phyloP scores from a whole-genome alignment of 2,888 invertebrate species.

The Eupithecia inturbata region DNA sequence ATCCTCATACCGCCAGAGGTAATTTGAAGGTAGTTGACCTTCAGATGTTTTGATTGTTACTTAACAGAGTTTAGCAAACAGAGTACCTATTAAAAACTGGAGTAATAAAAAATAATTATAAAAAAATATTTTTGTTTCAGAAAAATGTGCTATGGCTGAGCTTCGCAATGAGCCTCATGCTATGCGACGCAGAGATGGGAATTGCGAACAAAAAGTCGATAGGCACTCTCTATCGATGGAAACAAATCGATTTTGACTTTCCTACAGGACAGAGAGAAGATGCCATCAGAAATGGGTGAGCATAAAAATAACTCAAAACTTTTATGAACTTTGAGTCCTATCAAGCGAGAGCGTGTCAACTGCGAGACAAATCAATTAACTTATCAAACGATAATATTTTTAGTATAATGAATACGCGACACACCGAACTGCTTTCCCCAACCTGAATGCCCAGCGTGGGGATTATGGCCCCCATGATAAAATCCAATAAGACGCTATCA shows the following conservation, averaged over 20 bases:
- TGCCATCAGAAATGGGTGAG: conserved; percentile 67
- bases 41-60: not conserved
- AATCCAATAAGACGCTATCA: too few species aligned
- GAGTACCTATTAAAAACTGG: not conserved
- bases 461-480: too few species aligned
- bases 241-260: conserved; percentile 73
- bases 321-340: not conserved
- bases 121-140: conserved; percentile 27
- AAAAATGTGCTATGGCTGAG: conserved; percentile 42
- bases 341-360: not conserved
- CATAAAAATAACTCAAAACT: not conserved
- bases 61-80: not conserved
- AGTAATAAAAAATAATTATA: too few species aligned
- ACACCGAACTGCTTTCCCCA: too few species aligned
- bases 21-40: not conserved
- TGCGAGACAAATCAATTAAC: too few species aligned
- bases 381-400: too few species aligned
- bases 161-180: conserved; percentile 35
- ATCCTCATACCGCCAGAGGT: not conserved
- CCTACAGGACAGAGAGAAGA: conserved; percentile 54
- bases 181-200: conserved; percentile 43
- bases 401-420: too few species aligned
- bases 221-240: conserved; percentile 76
- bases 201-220: conserved; percentile 54
- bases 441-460: too few species aligned